Evolutionary conservation across 2,113 vertebrate genomes (phyloP).

Genomic region (Corythornis vintsioides): DNA sequence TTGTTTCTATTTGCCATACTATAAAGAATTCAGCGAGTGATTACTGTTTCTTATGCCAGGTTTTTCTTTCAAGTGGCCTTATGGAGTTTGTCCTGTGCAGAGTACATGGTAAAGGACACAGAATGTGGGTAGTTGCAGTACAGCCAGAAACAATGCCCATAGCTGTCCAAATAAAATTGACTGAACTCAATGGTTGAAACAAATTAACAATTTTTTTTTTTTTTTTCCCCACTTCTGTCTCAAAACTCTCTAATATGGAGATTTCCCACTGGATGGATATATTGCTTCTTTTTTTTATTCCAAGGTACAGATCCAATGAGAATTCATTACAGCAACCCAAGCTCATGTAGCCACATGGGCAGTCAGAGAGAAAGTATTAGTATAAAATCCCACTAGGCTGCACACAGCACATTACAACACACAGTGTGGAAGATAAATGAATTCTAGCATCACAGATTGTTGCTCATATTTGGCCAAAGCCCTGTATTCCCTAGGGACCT

Average conservation of each 20-base stretch:
- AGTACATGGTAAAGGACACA: not conserved
- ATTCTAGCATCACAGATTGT: not conserved
- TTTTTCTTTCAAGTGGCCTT: not conserved
- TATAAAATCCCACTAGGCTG: not conserved
- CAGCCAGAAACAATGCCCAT: fast-evolving
- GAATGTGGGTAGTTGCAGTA: not conserved
- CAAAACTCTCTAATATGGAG: not conserved
- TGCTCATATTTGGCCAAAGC: not conserved
- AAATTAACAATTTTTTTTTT: not conserved
- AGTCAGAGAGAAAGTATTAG: not conserved
- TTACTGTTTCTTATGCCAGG: not conserved
- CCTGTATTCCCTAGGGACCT: not conserved
- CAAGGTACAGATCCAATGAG: not conserved
- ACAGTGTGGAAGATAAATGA: not conserved
- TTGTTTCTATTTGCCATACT: not conserved
- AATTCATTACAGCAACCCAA: not conserved
- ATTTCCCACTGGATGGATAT: not conserved
- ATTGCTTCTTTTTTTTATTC: not conserved
- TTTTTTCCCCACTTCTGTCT: not conserved
- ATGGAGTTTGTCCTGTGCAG: fast-evolving
- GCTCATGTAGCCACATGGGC: not conserved
- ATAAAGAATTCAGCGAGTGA: not conserved
- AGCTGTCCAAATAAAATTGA: not conserved
- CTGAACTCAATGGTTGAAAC: not conserved
- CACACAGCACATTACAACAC: not conserved